phyloP scores from a whole-genome alignment of 2,888 invertebrate species.

The Pelosia muscerda region DNA sequence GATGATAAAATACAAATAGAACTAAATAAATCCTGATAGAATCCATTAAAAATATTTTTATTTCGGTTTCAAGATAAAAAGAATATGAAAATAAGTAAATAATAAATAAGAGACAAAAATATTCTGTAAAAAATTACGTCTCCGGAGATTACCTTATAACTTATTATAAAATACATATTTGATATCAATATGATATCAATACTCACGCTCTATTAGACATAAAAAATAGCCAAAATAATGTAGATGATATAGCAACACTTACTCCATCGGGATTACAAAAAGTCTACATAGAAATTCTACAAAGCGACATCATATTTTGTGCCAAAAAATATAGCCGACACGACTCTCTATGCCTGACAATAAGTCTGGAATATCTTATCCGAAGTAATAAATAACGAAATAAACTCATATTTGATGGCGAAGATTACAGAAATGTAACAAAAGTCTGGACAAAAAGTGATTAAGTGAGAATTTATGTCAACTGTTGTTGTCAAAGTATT shows the following conservation, averaged over 20 bases:
- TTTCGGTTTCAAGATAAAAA: no score
- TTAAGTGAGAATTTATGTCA: slow-evolving; percentile 40
- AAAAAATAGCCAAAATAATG: neutral
- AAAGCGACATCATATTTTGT: neutral
- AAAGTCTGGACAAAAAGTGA: slow-evolving; percentile 34
- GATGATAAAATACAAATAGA: no score
- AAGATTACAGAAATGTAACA: slow-evolving; percentile 28
- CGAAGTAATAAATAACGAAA: slow-evolving; percentile 34
- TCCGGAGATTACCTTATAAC: neutral
- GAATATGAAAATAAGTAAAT: no score
- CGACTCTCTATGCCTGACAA: slow-evolving; percentile 1
- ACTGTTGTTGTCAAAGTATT: slow-evolving; percentile 31
- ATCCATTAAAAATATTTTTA: no score
- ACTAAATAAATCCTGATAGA: no score
- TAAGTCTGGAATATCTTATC: neutral
- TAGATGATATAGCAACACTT: neutral
- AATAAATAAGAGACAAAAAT: neutral
- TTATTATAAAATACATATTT: neutral
- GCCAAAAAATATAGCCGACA: neutral
- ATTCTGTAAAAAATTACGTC: neutral
- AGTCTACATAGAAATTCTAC: neutral
- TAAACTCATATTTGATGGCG: slow-evolving; percentile 21
- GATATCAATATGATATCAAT: neutral
- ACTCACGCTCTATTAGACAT: neutral
- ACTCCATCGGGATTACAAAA: neutral